A percentile compares a stretch with the other conserved stretches of the same genome.
Evolutionary conservation across 2,888 invertebrate genomes (phyloP).

Genomic region (Euphydryas editha): DNA sequence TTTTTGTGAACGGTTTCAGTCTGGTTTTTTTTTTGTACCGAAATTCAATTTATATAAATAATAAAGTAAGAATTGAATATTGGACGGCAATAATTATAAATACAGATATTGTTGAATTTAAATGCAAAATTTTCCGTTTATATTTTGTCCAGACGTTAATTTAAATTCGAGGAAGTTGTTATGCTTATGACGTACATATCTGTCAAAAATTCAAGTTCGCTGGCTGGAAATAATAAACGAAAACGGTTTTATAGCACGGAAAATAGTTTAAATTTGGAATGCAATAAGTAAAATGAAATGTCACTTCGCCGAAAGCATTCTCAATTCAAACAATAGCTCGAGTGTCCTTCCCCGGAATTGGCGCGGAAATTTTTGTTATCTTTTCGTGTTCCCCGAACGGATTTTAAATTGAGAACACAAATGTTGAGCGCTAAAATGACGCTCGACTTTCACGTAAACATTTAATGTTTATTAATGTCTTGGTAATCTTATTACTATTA

Average conservation of each 20-base stretch:
- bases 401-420: conserved; percentile 82
- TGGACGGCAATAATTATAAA: not conserved
- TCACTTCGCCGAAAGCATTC: conserved; percentile 75
- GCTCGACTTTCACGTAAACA: conserved; percentile 29
- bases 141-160: not conserved
- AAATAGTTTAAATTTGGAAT: conserved; percentile 31
- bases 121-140: not conserved
- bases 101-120: not conserved
- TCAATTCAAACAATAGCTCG: conserved; percentile 79
- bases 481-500: too few relatives aligned
- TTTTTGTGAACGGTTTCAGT: not conserved
- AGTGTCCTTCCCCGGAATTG: conserved; percentile 79
- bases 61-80: not conserved
- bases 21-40: not conserved
- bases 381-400: conserved; percentile 82
- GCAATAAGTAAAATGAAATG: conserved; percentile 39
- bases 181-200: not conserved
- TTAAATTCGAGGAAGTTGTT: not conserved
- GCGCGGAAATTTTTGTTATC: conserved; percentile 83
- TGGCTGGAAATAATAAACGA: conserved; percentile 10
- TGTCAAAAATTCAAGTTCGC: conserved; percentile 6
- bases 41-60: not conserved
- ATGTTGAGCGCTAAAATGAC: conserved; percentile 67
- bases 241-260: not conserved
- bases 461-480: not conserved